Conservation (phyloP, 2,888 invertebrate genomes). For the Phortica magna region DNA sequence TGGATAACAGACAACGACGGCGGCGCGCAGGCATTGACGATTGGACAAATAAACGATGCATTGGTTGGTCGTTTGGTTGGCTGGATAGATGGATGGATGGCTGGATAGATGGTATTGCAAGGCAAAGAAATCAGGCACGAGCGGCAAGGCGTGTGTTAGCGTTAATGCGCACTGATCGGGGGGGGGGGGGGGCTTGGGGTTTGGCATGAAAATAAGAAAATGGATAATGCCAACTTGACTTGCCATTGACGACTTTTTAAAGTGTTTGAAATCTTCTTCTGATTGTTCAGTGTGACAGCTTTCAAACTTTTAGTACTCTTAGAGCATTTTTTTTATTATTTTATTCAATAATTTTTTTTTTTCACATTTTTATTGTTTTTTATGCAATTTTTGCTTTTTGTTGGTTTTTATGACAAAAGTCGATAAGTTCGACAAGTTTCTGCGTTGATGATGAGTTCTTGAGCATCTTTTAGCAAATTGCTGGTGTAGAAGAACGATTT, state of each 20-base stretch:
- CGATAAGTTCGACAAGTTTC: too few species aligned
- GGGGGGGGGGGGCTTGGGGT: not conserved
- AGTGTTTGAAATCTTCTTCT: constrained; percentile 28
- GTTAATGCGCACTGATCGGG: not conserved
- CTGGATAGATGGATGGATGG: not conserved
- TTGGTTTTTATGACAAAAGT: not conserved
- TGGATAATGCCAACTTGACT: constrained; percentile 7
- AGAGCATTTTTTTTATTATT: not conserved
- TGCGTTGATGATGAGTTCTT: too few species aligned
- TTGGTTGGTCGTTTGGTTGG: not conserved
- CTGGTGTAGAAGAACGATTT: too few species aligned
- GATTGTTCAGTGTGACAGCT: constrained; percentile 14
- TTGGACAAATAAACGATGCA: not conserved
- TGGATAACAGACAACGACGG: too few species aligned
- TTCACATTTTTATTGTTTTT: constrained; percentile 54
- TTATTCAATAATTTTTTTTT: constrained; percentile 49
- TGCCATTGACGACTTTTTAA: constrained; percentile 13
- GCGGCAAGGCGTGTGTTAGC: not conserved
- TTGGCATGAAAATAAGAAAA: not conserved
- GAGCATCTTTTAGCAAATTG: too few species aligned
- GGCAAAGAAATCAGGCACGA: not conserved
- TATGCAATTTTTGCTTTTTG: constrained; percentile 43
- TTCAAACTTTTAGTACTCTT: constrained; percentile 4
- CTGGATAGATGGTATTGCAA: not conserved
- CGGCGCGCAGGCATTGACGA: not conserved